phyloP scores from a whole-genome alignment of 2,888 invertebrate species.

The Acleris sparsana region DNA sequence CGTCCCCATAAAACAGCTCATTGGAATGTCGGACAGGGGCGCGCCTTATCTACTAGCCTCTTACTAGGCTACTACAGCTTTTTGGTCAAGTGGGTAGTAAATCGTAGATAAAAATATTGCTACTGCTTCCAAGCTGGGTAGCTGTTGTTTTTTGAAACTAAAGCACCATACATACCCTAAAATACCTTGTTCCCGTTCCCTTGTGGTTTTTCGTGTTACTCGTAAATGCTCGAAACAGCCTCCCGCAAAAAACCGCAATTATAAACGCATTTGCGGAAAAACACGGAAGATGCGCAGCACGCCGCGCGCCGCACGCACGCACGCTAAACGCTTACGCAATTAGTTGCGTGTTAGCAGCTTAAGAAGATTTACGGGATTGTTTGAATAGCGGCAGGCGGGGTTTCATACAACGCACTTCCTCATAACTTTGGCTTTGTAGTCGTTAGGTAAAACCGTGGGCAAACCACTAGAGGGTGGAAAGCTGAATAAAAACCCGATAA shows the following conservation, averaged over 20 bases:
- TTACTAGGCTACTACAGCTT: too few relatives aligned
- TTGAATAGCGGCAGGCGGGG: background rate
- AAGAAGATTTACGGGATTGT: too few relatives aligned
- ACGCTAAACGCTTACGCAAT: conserved; percentile 17
- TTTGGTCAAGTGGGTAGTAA: too few relatives aligned
- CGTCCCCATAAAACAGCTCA: too few relatives aligned
- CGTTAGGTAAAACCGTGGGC: too few relatives aligned
- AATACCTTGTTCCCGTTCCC: background rate
- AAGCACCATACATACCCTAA: background rate
- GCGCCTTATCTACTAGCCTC: too few relatives aligned
- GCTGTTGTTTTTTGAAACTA: background rate
- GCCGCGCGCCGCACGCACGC: background rate
- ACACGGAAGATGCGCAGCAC: conserved; percentile 4
- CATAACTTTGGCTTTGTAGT: background rate
- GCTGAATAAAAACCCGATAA: too few relatives aligned
- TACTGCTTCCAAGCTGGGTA: too few relatives aligned
- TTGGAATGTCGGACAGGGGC: too few relatives aligned
- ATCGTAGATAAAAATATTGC: too few relatives aligned
- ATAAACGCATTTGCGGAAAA: conserved; percentile 31
- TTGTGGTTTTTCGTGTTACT: conserved; percentile 2
- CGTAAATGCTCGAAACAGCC: conserved; percentile 1
- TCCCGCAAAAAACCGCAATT: conserved; percentile 28
- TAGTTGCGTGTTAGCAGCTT: conserved; percentile 1
- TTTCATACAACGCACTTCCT: background rate
- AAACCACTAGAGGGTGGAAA: too few relatives aligned